Evolutionary conservation across 2,113 vertebrate species (phyloP).

Genomic region (Hiodon alosoides): DNA sequence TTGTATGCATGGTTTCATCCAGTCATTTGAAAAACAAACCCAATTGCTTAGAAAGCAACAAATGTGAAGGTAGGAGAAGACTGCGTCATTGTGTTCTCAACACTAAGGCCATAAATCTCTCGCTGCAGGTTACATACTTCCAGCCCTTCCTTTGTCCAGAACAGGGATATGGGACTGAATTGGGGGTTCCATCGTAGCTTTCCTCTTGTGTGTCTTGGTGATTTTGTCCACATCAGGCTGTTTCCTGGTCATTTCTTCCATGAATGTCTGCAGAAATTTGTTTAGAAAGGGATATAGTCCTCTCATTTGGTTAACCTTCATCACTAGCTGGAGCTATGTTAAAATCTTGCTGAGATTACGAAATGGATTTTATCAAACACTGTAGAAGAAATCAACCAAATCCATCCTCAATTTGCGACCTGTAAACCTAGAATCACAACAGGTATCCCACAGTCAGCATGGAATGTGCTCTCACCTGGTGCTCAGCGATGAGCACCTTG

Average conservation of each 20-base stretch:
- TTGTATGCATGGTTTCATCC: background rate
- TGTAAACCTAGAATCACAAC: background rate
- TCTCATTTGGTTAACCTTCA: too few species aligned
- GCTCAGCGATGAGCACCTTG: slow-evolving; percentile 88
- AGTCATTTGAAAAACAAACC: background rate
- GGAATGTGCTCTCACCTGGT: slow-evolving; percentile 70
- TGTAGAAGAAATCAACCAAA: too few species aligned
- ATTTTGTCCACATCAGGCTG: slow-evolving; percentile 98
- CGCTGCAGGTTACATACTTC: slow-evolving; percentile 69
- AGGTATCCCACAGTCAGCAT: background rate
- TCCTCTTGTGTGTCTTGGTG: slow-evolving; percentile 95
- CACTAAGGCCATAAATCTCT: slow-evolving; percentile 22
- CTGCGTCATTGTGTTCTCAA: slow-evolving; percentile 30
- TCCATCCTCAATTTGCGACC: background rate
- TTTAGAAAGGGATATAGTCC: too few species aligned
- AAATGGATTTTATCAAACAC: too few species aligned
- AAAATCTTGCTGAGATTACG: too few species aligned
- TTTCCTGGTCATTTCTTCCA: slow-evolving; percentile 99
- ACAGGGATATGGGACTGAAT: slow-evolving; percentile 90
- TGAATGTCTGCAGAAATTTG: slow-evolving; percentile 70
- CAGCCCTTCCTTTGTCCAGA: slow-evolving; percentile 79
- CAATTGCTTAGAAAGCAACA: background rate
- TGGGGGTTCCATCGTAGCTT: slow-evolving; percentile 61
- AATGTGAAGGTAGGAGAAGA: too few species aligned
- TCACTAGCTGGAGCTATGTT: too few species aligned